Conservation (phyloP, 2,797 vertebrate species). For the Propithecus perrieri region DNA sequence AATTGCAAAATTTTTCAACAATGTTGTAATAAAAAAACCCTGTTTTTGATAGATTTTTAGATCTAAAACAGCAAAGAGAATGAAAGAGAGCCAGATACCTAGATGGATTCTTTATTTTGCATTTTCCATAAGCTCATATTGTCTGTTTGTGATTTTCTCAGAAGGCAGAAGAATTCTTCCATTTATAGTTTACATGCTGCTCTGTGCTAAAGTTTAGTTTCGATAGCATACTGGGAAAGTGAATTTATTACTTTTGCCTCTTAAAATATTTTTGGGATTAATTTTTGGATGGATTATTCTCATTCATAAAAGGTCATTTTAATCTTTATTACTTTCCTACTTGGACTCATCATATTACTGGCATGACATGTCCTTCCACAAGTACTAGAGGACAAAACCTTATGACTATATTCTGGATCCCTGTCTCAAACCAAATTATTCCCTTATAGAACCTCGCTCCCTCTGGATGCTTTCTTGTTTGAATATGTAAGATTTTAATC, state of each 20-base stretch:
- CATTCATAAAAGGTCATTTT: constrained; percentile 58
- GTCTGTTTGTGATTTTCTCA: constrained; percentile 55
- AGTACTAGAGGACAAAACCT: constrained; percentile 44
- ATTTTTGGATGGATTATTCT: constrained; percentile 13
- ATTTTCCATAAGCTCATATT: constrained; percentile 44
- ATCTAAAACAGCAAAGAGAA: constrained; percentile 35
- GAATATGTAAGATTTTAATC: not conserved
- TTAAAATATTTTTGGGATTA: constrained; percentile 54
- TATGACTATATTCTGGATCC: constrained; percentile 16
- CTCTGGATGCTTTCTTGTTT: constrained; percentile 5
- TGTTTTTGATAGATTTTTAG: constrained; percentile 12
- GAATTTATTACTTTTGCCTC: constrained; percentile 59
- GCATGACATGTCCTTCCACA: constrained; percentile 6
- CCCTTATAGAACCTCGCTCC: not conserved
- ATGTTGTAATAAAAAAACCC: constrained; percentile 50
- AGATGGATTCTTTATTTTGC: not conserved
- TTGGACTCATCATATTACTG: constrained; percentile 42
- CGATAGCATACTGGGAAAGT: constrained; percentile 48
- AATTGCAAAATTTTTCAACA: constrained; percentile 46
- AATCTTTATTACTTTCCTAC: constrained; percentile 52
- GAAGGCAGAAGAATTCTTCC: constrained; percentile 27
- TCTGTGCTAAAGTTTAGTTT: constrained; percentile 45
- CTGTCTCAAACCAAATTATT: constrained; percentile 8
- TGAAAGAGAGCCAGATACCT: constrained; percentile 35
- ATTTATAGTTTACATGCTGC: constrained; percentile 12